Conservation (phyloP, 2,113 vertebrate species). For the Pluvianellus socialis region DNA sequence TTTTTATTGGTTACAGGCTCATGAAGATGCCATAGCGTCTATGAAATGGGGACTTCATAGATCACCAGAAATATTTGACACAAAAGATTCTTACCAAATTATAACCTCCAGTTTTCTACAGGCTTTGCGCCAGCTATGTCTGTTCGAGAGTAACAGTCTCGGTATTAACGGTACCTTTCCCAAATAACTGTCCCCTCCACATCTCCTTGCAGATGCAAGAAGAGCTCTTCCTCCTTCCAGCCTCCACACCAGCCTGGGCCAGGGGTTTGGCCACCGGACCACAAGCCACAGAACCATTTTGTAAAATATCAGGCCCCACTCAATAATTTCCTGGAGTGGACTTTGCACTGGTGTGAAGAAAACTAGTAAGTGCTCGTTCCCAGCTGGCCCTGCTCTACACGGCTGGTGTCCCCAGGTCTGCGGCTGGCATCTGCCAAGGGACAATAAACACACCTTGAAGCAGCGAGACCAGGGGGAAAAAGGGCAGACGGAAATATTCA, state of each 20-base stretch:
- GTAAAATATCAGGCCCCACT: neutral
- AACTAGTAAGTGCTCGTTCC: neutral
- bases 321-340: neutral
- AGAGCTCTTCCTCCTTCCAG: neutral
- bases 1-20: neutral
- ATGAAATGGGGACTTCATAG: neutral
- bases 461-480: neutral
- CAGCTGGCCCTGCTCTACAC: neutral
- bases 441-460: neutral
- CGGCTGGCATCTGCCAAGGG: neutral
- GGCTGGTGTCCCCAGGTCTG: neutral
- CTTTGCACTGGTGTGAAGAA: neutral
- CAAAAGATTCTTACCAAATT: neutral
- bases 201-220: neutral
- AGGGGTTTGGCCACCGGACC: neutral
- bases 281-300: neutral
- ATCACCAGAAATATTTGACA: neutral
- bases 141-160: neutral
- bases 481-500: neutral
- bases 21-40: accelerated
- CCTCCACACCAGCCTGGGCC: neutral
- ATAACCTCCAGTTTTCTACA: neutral
- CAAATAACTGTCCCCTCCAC: neutral
- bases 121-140: neutral
- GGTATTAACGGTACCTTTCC: neutral